phyloP scores from a whole-genome alignment of 2,888 invertebrate species.

The Harpagoxenus sublaevis region DNA sequence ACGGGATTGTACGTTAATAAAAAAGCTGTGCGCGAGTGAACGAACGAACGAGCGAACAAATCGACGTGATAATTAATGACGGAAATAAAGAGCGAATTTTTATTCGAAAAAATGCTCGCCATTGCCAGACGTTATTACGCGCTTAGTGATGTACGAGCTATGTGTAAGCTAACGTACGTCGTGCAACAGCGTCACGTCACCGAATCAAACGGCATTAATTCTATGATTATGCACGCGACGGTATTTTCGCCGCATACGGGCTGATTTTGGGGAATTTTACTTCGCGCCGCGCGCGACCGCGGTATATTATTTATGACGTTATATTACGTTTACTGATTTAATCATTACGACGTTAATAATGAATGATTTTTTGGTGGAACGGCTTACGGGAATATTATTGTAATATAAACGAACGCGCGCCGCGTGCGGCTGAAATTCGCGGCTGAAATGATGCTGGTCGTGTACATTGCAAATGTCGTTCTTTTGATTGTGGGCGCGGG shows the following conservation, averaged over 20 bases:
- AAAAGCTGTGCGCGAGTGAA: neutral
- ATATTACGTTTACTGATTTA: constrained; percentile 29
- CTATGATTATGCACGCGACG: neutral
- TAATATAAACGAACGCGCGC: constrained; percentile 18
- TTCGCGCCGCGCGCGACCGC: constrained; percentile 7
- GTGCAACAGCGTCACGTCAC: constrained; percentile 12
- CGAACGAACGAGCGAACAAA: constrained; percentile 9
- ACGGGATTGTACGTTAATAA: constrained; percentile 44
- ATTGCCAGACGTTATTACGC: constrained; percentile 32
- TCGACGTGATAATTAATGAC: constrained; percentile 49
- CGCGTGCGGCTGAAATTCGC: neutral
- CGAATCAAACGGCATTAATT: constrained; percentile 33
- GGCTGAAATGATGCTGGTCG: constrained; percentile 15
- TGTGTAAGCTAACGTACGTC: constrained; percentile 8
- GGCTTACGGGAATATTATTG: constrained; percentile 34
- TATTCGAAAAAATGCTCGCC: constrained; percentile 33
- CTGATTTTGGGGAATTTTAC: constrained; percentile 32
- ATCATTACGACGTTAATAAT: constrained; percentile 41
- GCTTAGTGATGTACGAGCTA: constrained; percentile 12
- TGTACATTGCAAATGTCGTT: constrained; percentile 56
- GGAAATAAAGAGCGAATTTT: constrained; percentile 46
- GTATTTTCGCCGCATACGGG: constrained; percentile 11
- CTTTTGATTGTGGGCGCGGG: constrained; percentile 44
- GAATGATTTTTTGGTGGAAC: constrained; percentile 37
- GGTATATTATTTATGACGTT: constrained; percentile 30